Evolutionary conservation across 2,888 invertebrate genomes (phyloP).

Genomic region (Mythimna ferrago): DNA sequence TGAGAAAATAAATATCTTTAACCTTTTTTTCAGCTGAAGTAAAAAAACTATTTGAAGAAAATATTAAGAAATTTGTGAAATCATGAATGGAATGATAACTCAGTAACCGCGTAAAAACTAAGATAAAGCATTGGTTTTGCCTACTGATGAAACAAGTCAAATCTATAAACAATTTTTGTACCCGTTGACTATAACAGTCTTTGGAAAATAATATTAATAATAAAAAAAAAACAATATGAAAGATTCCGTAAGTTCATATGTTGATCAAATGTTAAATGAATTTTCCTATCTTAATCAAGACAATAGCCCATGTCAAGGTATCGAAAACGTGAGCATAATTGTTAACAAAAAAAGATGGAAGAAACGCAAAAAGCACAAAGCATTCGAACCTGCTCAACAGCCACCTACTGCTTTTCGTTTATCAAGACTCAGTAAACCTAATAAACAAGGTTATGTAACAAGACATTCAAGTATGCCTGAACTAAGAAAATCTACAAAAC

Average conservation of each 20-base stretch:
- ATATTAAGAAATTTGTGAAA: neutral
- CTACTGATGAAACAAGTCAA: slow-evolving; percentile 2
- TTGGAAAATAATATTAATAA: neutral
- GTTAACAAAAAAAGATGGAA: slow-evolving; percentile 43
- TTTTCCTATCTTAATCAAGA: slow-evolving; percentile 9
- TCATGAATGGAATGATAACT: neutral
- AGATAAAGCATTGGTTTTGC: slow-evolving; percentile 9
- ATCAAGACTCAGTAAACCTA: slow-evolving; percentile 5
- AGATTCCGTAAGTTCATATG: slow-evolving; percentile 12
- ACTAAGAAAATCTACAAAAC: slow-evolving; percentile 26
- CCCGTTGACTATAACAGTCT: too few species aligned
- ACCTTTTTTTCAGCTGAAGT: slow-evolving; percentile 14
- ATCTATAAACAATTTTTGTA: neutral
- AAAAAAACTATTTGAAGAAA: neutral
- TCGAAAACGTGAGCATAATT: slow-evolving; percentile 34
- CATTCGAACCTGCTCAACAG: slow-evolving; percentile 9
- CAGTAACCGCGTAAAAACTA: neutral
- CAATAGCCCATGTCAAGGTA: slow-evolving; percentile 19
- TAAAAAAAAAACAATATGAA: slow-evolving; percentile 35
- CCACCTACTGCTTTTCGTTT: slow-evolving; percentile 31
- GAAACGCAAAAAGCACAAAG: slow-evolving; percentile 23
- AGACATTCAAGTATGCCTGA: slow-evolving; percentile 51
- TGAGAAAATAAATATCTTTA: too few species aligned
- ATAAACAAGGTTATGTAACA: neutral
- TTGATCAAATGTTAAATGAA: slow-evolving; percentile 15